These are phyloP conservation scores for Phalacrocorax carbo DNA, from an alignment of 2,113 vertebrate genomes.

Conservation along the genomic window DNA sequence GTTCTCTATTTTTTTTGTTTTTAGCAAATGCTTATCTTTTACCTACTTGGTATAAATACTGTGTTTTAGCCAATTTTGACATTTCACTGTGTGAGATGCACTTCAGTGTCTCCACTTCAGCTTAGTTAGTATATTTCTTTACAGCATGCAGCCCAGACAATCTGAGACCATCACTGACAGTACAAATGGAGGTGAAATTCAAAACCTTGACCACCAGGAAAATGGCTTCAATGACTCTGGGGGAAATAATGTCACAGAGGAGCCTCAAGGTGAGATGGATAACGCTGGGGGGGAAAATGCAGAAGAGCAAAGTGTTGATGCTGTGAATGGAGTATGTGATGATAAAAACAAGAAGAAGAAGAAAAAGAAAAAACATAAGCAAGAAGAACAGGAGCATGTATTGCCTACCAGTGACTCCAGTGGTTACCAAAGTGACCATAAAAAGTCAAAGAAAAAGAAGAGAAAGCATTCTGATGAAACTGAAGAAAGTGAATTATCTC, in stretches of 20 bases:
- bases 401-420: slow-evolving; percentile 81
- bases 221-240: slow-evolving; percentile 33
- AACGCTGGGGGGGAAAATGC: neutral
- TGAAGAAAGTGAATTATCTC: slow-evolving; percentile 3
- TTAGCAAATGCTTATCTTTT: neutral
- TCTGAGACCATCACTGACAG: slow-evolving; percentile 6
- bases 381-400: slow-evolving; percentile 41
- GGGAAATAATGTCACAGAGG: neutral
- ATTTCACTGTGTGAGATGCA: neutral
- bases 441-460: slow-evolving; percentile 82
- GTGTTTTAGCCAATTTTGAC: neutral
- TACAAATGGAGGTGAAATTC: neutral
- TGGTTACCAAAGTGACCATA: slow-evolving; percentile 81
- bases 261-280: neutral
- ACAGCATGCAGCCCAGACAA: slow-evolving; percentile 60
- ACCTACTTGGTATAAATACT: neutral
- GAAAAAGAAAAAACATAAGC: slow-evolving; percentile 68
- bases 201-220: slow-evolving; percentile 72
- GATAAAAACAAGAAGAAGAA: slow-evolving; percentile 70
- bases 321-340: slow-evolving; percentile 14
- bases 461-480: slow-evolving; percentile 53
- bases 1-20: neutral
- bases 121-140: neutral
- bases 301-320: neutral
- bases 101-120: neutral